Percentiles rank a stretch among this genome's conserved stretches.
These are phyloP conservation scores for Oligia fasciuncula DNA, from an alignment of 2,888 invertebrate species.

Conservation along the genomic window DNA sequence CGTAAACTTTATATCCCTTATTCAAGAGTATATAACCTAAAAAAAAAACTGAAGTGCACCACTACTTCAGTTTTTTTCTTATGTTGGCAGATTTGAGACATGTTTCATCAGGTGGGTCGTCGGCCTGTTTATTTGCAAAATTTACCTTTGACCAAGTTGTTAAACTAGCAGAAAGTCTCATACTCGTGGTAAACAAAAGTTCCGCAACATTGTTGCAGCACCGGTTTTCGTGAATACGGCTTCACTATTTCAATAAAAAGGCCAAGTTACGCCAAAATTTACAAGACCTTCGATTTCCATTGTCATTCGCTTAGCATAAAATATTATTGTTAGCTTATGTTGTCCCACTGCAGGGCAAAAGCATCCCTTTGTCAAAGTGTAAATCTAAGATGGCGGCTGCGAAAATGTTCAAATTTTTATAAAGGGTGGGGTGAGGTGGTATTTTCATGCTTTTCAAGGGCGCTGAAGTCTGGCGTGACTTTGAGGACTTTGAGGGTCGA, in stretches of 20 bases:
- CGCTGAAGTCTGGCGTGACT: not conserved
- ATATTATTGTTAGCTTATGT: not conserved
- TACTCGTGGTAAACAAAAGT: not conserved
- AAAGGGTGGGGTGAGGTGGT: too few species aligned
- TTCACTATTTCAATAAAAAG: not conserved
- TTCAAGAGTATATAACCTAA: not conserved
- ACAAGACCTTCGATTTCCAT: not conserved
- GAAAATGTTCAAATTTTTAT: too few species aligned
- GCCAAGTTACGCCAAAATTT: not conserved
- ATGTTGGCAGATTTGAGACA: too few species aligned
- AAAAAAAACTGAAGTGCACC: too few species aligned
- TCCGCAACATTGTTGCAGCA: not conserved
- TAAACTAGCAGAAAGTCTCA: not conserved
- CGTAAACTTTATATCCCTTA: not conserved
- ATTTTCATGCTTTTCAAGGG: not conserved
- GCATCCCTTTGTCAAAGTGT: too few species aligned
- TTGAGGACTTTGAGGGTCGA: too few species aligned
- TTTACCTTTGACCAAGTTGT: too few species aligned
- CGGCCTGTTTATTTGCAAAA: not conserved
- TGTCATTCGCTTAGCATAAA: not conserved
- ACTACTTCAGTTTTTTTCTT: too few species aligned
- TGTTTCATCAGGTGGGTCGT: not conserved
- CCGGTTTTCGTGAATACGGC: not conserved
- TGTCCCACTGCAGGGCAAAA: not conserved
- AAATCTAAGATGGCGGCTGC: too few species aligned